phyloP scores from a whole-genome alignment of 2,888 invertebrate species.

The Catocala sponsa region DNA sequence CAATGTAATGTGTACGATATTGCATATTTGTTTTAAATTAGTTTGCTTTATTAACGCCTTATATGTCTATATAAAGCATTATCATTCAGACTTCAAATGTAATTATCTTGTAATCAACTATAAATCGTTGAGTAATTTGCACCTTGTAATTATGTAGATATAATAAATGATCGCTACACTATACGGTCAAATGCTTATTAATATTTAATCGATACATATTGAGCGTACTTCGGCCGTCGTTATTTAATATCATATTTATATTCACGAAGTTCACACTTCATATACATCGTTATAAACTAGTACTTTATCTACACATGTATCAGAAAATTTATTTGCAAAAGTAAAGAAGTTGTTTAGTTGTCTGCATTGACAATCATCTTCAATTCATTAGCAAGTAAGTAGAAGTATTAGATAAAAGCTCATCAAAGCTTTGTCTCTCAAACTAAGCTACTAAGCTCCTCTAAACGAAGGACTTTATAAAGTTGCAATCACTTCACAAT shows the following conservation, averaged over 20 bases:
- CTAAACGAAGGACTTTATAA: neutral
- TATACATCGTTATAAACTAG: neutral
- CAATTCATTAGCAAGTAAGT: too few species aligned
- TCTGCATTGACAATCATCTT: too few species aligned
- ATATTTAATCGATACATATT: constrained; percentile 6
- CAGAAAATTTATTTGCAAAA: too few species aligned
- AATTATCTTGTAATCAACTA: constrained; percentile 6
- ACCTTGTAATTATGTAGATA: constrained; percentile 10
- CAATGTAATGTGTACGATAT: too few species aligned
- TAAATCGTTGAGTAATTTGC: constrained; percentile 4
- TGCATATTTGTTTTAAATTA: too few species aligned
- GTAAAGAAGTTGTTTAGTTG: too few species aligned
- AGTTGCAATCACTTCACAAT: constrained; percentile 29
- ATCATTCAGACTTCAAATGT: neutral
- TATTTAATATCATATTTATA: neutral
- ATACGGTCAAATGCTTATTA: constrained; percentile 1
- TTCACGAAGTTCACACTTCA: neutral
- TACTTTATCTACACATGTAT: too few species aligned
- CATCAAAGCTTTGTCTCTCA: neutral
- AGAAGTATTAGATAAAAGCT: neutral
- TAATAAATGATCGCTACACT: constrained; percentile 2
- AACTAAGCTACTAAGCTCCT: neutral
- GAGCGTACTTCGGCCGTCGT: neutral
- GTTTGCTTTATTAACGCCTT: too few species aligned
- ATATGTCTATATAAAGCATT: too few species aligned